Percentiles rank a stretch among this genome's conserved stretches.
Evolutionary conservation across 2,113 vertebrate genomes (phyloP).

Genomic region (Vicugna pacos): DNA sequence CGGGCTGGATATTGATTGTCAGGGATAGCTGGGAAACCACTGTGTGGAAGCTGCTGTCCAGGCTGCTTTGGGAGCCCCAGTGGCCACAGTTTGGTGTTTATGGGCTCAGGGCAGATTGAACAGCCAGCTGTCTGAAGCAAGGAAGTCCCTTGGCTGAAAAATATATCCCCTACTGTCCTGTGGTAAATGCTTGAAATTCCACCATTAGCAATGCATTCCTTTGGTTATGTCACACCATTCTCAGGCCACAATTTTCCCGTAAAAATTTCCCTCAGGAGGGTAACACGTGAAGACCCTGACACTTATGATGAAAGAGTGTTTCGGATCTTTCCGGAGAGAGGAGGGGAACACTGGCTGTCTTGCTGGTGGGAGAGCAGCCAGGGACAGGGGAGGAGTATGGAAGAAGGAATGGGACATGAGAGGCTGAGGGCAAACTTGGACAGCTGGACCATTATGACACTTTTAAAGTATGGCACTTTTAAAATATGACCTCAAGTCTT

Average conservation of each 20-base stretch:
- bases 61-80: background rate
- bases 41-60: background rate
- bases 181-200: constrained; percentile 73
- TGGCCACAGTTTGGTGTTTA: background rate
- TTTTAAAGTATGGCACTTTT: background rate
- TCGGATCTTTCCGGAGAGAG: constrained; percentile 21
- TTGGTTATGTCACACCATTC: constrained; percentile 48
- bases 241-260: constrained; percentile 53
- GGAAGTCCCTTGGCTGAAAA: constrained; percentile 68
- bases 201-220: constrained; percentile 75
- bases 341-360: background rate
- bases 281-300: constrained; percentile 15
- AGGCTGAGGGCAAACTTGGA: background rate
- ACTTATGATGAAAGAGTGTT: constrained; percentile 37
- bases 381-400: background rate
- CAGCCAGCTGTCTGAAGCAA: constrained; percentile 59
- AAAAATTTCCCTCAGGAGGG: constrained; percentile 56
- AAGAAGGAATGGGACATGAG: background rate
- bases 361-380: background rate
- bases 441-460: background rate
- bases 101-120: constrained; percentile 12
- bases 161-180: constrained; percentile 52
- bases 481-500: background rate
- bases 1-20: background rate
- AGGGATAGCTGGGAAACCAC: background rate